Base-by-base conservation (phyloP, 1,140 invertebrate species). In the Lepidurus apus region DNA sequence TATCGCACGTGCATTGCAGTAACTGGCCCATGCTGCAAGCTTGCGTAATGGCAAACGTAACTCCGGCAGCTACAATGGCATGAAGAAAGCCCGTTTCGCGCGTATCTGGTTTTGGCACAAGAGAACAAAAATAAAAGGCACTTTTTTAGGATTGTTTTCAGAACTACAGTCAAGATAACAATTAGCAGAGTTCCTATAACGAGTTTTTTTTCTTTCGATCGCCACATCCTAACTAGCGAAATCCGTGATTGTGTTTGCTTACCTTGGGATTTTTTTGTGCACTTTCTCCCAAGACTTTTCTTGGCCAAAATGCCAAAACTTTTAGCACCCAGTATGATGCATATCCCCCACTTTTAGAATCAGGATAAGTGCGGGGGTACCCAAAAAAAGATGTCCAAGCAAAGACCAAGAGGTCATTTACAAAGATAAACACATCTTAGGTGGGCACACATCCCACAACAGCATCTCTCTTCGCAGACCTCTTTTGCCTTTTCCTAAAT, bases 71-170 rank as follows among this genome's bases (percentile, higher is more conserved):
- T 5, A 93, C 93, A 81, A 98, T 93, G n/a, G 95, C 94, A 85
- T 97, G 95, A 79, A 96, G 92, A 86, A 97, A 98, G 26, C 93
- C 93, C 53, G 95, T 94, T 86, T 98, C 95, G 81, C 95, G 88
- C 13, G 94, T 96, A 86, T 96, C 95, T 98, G 88, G 13, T 17
- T 7, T 65, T n/a, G 8, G 4, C 34, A 34, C 53, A 65, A 65
- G 17, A 65, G 21, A 11, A 17, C 53, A 13, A 21, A 65, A 65
- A 17, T 65, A 65, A 1, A n/a, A 34, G 34, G 9, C 13, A 7
- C 17, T n/a, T n/a, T 17, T 17, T 65, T 65, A 65, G 53, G 13
- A 65, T 11, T 11, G 13, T 21, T 13, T n/a, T n/a, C 21, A 17
- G 9, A 11, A 65, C 8, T 21, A 65, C 13, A 65, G 17, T 65